Conservation (phyloP, 2,113 vertebrate genomes). For the Rhinichthys klamathensis region DNA sequence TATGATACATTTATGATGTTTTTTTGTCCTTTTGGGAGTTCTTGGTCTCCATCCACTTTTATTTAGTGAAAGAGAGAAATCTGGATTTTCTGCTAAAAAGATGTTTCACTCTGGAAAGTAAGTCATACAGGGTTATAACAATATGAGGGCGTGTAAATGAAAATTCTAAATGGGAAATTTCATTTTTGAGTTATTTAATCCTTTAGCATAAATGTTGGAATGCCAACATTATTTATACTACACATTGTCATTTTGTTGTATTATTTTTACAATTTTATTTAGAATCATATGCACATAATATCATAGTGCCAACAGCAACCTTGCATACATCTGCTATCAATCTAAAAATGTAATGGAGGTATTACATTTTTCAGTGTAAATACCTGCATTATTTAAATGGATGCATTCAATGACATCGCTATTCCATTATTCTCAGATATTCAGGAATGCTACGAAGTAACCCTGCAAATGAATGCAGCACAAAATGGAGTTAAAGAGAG, state of each 20-base stretch:
- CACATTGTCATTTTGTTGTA: background rate
- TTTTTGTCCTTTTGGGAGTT: background rate
- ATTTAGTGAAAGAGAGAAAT: background rate
- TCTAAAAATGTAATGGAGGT: background rate
- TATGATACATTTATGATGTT: background rate
- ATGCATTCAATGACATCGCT: constrained; percentile 7
- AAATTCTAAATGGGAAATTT: background rate
- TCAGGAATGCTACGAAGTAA: constrained; percentile 82
- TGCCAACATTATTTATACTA: background rate
- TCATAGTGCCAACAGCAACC: background rate
- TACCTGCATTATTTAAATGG: constrained; percentile 5
- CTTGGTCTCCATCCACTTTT: background rate
- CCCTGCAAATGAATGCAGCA: constrained; percentile 73
- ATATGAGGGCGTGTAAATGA: background rate
- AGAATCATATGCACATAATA: background rate
- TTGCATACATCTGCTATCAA: background rate
- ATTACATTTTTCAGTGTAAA: constrained; percentile 16
- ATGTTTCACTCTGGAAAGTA: background rate
- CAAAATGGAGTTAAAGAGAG: constrained; percentile 68
- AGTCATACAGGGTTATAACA: background rate
- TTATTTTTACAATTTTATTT: background rate
- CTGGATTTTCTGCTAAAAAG: background rate
- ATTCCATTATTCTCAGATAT: constrained; percentile 72
- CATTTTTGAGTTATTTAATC: background rate
- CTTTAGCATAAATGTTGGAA: background rate